Percentiles rank a stretch among this genome's conserved stretches.
Evolutionary conservation across 2,797 vertebrate species (phyloP).

Genomic region (Sebastes oblongus): DNA sequence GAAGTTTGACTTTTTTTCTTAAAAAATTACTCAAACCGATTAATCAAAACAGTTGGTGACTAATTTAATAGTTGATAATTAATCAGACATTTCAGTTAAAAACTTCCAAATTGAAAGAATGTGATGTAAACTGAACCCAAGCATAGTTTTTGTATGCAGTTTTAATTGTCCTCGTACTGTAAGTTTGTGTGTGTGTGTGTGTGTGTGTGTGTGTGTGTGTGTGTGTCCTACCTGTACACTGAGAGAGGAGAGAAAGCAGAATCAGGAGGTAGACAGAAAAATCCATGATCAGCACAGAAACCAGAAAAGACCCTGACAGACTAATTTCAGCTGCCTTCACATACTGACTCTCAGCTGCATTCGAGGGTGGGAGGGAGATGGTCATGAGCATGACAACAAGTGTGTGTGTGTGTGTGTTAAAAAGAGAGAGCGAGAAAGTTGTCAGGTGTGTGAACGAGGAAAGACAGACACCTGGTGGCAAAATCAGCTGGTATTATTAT

Average conservation of each 20-base stretch:
- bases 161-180: not conserved
- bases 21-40: too few relatives aligned
- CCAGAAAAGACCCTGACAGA: constrained; percentile 28
- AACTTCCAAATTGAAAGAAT: not conserved
- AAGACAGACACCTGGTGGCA: constrained; percentile 42
- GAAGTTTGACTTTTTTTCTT: too few relatives aligned
- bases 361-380: constrained; percentile 39
- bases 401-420: constrained; percentile 6
- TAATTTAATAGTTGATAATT: too few relatives aligned
- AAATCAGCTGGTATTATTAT: not conserved
- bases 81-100: not conserved
- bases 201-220: not conserved
- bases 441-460: not conserved
- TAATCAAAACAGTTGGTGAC: too few relatives aligned
- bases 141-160: not conserved
- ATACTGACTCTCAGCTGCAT: constrained; percentile 33
- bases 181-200: not conserved
- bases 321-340: constrained; percentile 42
- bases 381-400: constrained; percentile 9
- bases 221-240: constrained; percentile 75
- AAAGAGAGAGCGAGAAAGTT: not conserved
- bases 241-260: constrained; percentile 61
- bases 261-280: constrained; percentile 64
- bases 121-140: not conserved
- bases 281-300: constrained; percentile 68